Evolutionary conservation across 2,888 invertebrate genomes (phyloP), one percentile per base, ranked within the genome.

Genomic region (Salpingus planirostris): DNA sequence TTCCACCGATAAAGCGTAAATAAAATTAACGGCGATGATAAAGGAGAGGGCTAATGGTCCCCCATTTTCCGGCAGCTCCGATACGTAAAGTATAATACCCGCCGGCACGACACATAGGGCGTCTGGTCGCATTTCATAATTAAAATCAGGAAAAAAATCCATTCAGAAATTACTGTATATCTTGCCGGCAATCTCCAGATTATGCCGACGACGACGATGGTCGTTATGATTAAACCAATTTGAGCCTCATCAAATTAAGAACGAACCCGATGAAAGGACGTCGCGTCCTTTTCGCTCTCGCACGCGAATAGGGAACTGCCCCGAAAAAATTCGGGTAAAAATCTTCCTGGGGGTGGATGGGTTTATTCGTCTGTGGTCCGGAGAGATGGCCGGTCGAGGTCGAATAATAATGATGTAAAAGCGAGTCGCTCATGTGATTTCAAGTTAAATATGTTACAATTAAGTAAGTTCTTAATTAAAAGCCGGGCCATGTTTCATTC

Each of bases 401-500:
- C n/a, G n/a, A n/a, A n/a, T n/a, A n/a, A n/a, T n/a, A n/a, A n/a
- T 40, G 43, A 43, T 42, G 39, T 38, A 36, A 36, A 15, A 45
- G 41, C 44, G 34, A 44, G 42, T 46, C 40, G 42, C 42, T 47
- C 47, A 39, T 50, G 47, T 50, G 50, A 50, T 49, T 46, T 39
- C 40, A 42, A 47, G 40, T 39, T 42, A 42, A 45, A 49, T n/a
- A n/a, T 43, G 38, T 37, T 37, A 36, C 45, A 46, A 47, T 47
- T 47, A 43, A 34, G 42, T 38, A 34, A 34, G 36, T 46, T 48
- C 54, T 54, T 59, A 57, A 58, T 59, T 60, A 58, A 55, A 59
- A 59, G 57, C 55, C 48, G 38, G 40, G 46, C 49, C 40, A 54
- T 58, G 50, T 55, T 53, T 57, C 54, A 55, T 57, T 54, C 48